A percentile compares a stretch with the other conserved stretches of the same genome.
Conservation (phyloP, 2,113 vertebrate species). For the Panurus biarmicus region DNA sequence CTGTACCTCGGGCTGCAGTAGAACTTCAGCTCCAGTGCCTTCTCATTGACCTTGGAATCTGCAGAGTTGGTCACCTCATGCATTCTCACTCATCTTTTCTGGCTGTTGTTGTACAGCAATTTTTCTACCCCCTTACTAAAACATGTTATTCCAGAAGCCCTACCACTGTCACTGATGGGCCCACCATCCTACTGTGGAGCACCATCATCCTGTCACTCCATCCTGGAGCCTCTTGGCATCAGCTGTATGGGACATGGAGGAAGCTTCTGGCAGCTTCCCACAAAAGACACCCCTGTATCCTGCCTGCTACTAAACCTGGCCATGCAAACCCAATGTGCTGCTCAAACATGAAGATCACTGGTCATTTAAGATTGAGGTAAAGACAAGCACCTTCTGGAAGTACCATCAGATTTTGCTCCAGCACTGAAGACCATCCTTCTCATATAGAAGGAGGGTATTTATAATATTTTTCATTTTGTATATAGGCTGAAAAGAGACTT, state of each 20-base stretch:
- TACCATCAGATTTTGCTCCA: background rate
- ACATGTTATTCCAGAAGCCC: rapidly evolving
- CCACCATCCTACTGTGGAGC: background rate
- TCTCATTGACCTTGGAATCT: background rate
- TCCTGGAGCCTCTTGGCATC: background rate
- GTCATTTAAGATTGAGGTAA: background rate
- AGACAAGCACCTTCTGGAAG: background rate
- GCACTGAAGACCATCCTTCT: background rate
- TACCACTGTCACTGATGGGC: no score
- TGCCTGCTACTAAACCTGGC: background rate
- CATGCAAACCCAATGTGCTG: background rate
- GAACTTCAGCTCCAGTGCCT: background rate
- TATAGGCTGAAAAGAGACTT: background rate
- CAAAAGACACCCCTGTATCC: background rate
- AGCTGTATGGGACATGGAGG: background rate
- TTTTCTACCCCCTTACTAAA: background rate
- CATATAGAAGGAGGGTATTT: background rate
- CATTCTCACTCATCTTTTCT: background rate
- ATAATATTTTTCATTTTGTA: background rate
- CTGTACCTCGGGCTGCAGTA: rapidly evolving
- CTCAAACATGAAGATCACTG: background rate
- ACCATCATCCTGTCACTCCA: background rate
- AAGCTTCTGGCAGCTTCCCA: background rate
- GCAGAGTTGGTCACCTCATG: background rate
- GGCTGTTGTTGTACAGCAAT: background rate